Conservation (phyloP, 2,113 vertebrate genomes). For the Noctilio leporinus region DNA sequence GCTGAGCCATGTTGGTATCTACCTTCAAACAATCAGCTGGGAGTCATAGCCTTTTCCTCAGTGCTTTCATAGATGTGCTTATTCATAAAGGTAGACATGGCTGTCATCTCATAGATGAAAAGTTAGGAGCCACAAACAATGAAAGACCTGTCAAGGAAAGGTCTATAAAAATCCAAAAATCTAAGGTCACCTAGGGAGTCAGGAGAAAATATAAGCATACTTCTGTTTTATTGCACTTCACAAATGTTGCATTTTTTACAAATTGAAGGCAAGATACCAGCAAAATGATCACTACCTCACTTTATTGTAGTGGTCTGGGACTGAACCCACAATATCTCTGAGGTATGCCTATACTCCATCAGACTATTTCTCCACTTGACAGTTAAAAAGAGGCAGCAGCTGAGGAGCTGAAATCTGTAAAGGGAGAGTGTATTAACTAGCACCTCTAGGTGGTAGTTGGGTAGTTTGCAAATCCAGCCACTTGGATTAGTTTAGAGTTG, state of each 20-base stretch:
- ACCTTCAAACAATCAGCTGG: background rate
- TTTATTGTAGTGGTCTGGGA: background rate
- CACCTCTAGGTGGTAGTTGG: background rate
- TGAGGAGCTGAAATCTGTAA: background rate
- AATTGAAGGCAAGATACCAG: background rate
- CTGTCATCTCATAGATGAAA: constrained; percentile 21
- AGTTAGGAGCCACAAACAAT: background rate
- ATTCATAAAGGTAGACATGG: background rate
- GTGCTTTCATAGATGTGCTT: background rate
- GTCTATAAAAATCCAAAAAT: background rate
- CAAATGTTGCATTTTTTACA: background rate
- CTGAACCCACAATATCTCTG: background rate
- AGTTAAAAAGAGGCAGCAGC: background rate
- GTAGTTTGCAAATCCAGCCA: background rate
- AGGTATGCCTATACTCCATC: background rate
- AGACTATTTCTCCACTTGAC: background rate
- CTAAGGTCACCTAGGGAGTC: background rate
- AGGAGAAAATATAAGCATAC: background rate
- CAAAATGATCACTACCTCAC: background rate
- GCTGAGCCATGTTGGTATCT: background rate
- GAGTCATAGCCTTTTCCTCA: background rate
- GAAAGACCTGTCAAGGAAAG: constrained; percentile 18
- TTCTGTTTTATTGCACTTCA: background rate
- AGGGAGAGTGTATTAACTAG: background rate
- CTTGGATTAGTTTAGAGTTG: background rate